A percentile compares a stretch with the other conserved stretches of the same genome.
Conservation (phyloP, 2,888 invertebrate genomes). For the Agrotis segetum region DNA sequence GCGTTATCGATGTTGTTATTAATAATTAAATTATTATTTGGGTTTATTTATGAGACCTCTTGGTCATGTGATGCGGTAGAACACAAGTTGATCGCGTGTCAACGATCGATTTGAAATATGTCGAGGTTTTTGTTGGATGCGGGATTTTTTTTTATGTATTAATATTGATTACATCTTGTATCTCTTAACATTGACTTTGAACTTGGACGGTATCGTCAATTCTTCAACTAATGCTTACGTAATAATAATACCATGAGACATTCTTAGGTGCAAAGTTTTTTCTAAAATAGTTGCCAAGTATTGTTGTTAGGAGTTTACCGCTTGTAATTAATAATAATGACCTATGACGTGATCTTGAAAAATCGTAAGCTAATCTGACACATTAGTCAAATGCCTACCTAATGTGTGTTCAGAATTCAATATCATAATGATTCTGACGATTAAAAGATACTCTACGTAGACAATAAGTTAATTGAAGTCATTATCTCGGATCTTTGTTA, state of each 20-base stretch:
- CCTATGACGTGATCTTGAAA: slow-evolving; percentile 3
- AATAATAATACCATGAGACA: too few species aligned
- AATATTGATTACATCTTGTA: not conserved
- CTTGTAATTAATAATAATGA: not conserved
- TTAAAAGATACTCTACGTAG: not conserved
- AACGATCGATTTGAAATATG: slow-evolving; percentile 21
- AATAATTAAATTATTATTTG: slow-evolving; percentile 43
- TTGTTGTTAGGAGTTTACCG: not conserved
- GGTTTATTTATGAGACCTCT: slow-evolving; percentile 48
- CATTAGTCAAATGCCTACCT: not conserved
- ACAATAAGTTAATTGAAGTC: slow-evolving; percentile 28
- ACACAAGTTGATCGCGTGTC: slow-evolving; percentile 29
- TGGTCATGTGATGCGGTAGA: slow-evolving; percentile 41
- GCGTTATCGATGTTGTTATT: slow-evolving; percentile 55
- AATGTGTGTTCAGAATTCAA: slow-evolving; percentile 2
- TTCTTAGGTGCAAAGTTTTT: too few species aligned
- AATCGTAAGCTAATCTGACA: slow-evolving; percentile 5
- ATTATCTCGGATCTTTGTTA: slow-evolving; percentile 25
- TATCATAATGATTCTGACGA: slow-evolving; percentile 27
- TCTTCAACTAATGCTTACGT: too few species aligned
- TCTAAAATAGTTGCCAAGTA: too few species aligned
- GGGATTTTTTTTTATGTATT: not conserved
- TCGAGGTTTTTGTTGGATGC: not conserved
- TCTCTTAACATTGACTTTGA: not conserved
- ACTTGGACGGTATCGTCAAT: not conserved